A percentile compares a stretch with the other conserved stretches of the same genome.
Evolutionary conservation across 2,888 invertebrate species (phyloP).

Genomic region (Axea sp.): DNA sequence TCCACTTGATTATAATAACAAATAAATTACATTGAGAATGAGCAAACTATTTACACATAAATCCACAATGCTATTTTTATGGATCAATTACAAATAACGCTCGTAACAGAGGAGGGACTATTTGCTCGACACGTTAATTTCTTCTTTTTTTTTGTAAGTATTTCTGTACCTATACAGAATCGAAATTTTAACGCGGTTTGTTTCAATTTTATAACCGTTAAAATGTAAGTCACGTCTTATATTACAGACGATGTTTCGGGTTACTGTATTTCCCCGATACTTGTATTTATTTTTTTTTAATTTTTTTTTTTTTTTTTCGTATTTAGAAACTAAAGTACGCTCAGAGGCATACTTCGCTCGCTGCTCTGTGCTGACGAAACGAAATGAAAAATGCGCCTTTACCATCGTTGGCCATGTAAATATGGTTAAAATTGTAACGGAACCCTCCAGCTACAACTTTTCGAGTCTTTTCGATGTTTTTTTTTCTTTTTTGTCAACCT

Average conservation of each 20-base stretch:
- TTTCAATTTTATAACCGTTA: too few species aligned
- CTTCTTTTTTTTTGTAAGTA: too few species aligned
- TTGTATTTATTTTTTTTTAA: background rate
- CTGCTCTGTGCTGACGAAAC: constrained; percentile 6
- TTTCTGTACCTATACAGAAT: too few species aligned
- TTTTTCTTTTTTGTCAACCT: background rate
- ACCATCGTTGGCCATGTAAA: constrained; percentile 33
- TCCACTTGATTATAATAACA: constrained; percentile 5
- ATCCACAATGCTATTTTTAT: too few species aligned
- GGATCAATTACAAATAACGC: too few species aligned
- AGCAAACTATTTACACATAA: too few species aligned
- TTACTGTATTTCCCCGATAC: background rate
- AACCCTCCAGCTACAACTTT: constrained; percentile 17
- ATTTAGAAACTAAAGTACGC: constrained; percentile 13
- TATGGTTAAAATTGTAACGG: constrained; percentile 37
- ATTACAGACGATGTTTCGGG: background rate
- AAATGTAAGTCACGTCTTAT: too few species aligned
- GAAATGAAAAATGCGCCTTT: constrained; percentile 33
- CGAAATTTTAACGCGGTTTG: too few species aligned
- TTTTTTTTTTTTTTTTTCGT: too few species aligned
- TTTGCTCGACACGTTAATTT: too few species aligned
- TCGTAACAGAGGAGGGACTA: too few species aligned
- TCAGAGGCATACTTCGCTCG: constrained; percentile 12
- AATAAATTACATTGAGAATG: too few species aligned
- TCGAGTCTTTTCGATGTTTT: background rate